Evolutionary conservation across 2,888 invertebrate genomes (phyloP).

Genomic region (Ommatoiulus sabulosus): DNA sequence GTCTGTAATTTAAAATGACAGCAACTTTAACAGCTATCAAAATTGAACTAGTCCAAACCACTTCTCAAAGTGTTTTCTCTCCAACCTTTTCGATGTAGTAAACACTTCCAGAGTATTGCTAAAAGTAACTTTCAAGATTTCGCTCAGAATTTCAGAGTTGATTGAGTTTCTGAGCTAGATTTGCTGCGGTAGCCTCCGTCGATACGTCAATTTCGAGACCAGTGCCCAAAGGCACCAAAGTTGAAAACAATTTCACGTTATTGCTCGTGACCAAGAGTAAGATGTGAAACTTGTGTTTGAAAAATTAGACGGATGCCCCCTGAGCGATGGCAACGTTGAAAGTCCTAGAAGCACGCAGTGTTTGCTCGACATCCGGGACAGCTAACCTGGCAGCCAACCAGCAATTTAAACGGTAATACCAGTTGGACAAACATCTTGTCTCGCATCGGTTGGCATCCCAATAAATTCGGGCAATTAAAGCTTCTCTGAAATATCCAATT

Average conservation of each 20-base stretch:
- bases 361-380: background rate
- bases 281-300: slow-evolving; percentile 21
- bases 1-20: too few species aligned
- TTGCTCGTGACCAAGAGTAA: background rate
- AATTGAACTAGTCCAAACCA: too few species aligned
- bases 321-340: background rate
- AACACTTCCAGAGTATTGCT: too few species aligned
- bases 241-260: background rate
- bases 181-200: background rate
- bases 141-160: too few species aligned
- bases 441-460: background rate
- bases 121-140: too few species aligned
- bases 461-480: background rate
- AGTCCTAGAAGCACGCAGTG: background rate
- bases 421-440: background rate
- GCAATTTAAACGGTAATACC: background rate
- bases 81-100: too few species aligned
- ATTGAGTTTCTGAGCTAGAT: too few species aligned
- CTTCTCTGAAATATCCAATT: background rate
- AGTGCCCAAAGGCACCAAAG: background rate
- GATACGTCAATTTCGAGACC: background rate
- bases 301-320: slow-evolving; percentile 1
- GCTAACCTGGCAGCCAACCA: background rate
- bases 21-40: too few species aligned
- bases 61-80: too few species aligned